Evolutionary conservation across 64 coral and sea anemone genomes (phyloP).

Genomic region (Stichodactyla helianthus): DNA sequence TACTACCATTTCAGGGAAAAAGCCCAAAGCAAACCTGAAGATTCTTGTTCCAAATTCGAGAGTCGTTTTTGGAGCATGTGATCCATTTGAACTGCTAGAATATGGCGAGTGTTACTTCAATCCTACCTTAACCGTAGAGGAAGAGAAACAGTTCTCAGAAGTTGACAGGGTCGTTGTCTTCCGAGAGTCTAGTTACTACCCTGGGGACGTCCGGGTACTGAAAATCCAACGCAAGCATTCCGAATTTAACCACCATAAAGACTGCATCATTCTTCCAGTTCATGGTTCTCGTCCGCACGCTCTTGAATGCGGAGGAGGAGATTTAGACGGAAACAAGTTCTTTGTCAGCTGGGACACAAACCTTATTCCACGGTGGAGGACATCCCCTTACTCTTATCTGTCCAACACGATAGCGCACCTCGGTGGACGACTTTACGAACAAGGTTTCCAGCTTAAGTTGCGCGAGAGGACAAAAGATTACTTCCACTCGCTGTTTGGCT

Average conservation of each 20-base stretch:
- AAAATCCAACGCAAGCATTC: slow-evolving; percentile 18
- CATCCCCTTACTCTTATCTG: slow-evolving; percentile 32
- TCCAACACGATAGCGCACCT: slow-evolving; percentile 20
- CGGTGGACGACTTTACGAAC: background rate
- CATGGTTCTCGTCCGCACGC: slow-evolving; percentile 31
- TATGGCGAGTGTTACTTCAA: slow-evolving; percentile 74
- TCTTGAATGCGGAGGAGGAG: slow-evolving; percentile 24
- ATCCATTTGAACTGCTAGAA: slow-evolving; percentile 42
- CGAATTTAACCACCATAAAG: slow-evolving; percentile 23
- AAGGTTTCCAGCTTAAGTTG: background rate
- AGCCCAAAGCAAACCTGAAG: slow-evolving; percentile 12
- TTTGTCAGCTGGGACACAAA: slow-evolving; percentile 71
- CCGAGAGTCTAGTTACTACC: slow-evolving; percentile 50
- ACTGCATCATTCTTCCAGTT: slow-evolving; percentile 63
- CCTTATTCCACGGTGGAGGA: slow-evolving; percentile 41
- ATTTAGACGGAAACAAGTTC: slow-evolving; percentile 62
- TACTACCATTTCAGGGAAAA: background rate
- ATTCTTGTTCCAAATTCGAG: slow-evolving; percentile 70
- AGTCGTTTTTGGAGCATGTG: slow-evolving; percentile 64
- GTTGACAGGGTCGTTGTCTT: slow-evolving; percentile 37
- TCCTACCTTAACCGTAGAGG: slow-evolving; percentile 36
- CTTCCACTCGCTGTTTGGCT: slow-evolving; percentile 5
- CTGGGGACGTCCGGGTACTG: slow-evolving; percentile 66
- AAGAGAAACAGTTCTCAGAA: slow-evolving; percentile 30
- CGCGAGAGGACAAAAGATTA: background rate